phyloP scores from a whole-genome alignment of 2,113 vertebrate genomes.

The Plestiodon gilberti region DNA sequence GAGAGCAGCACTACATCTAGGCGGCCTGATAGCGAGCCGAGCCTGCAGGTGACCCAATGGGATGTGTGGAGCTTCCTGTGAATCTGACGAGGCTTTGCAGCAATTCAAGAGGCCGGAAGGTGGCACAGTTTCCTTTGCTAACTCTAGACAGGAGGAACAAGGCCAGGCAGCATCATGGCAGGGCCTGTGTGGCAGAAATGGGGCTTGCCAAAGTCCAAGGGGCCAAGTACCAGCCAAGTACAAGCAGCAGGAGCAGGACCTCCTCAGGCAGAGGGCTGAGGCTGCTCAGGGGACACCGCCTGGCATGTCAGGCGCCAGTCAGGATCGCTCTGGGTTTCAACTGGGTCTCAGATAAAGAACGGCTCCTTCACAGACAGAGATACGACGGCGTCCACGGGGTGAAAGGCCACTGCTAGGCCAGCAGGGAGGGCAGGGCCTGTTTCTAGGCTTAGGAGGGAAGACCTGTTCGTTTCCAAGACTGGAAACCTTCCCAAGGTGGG shows the following conservation, averaged over 20 bases:
- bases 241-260: not conserved
- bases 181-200: not conserved
- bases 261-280: not conserved
- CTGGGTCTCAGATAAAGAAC: slow-evolving; percentile 52
- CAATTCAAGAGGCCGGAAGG: slow-evolving; percentile 71
- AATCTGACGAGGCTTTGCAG: slow-evolving; percentile 27
- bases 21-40: no score
- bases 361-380: slow-evolving; percentile 45
- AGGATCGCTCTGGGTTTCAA: not conserved
- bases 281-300: not conserved
- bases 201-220: slow-evolving; percentile 27
- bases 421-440: not conserved
- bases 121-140: slow-evolving; percentile 67
- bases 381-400: no score
- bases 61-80: not conserved
- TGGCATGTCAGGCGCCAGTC: not conserved
- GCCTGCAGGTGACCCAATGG: no score
- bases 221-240: accelerated
- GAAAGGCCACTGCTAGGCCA: slow-evolving; percentile 29
- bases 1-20: no score
- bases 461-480: no score
- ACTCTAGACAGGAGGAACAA: not conserved
- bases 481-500: not conserved
- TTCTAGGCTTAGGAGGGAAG: not conserved
- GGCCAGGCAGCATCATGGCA: not conserved